Evolutionary conservation across 2,888 invertebrate genomes (phyloP).

Genomic region (Dynastes maya): DNA sequence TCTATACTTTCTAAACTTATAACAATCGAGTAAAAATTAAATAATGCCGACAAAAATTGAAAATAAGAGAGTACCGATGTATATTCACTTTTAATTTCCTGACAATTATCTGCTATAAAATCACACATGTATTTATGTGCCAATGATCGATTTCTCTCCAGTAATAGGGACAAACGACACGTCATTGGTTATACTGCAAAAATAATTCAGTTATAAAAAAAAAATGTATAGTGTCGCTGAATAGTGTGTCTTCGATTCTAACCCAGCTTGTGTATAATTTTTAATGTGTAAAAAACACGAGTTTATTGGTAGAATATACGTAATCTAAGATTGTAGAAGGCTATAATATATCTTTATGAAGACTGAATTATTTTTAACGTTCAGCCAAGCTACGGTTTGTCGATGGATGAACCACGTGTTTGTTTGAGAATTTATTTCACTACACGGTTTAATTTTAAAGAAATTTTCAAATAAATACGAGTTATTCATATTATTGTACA

Average conservation of each 20-base stretch:
- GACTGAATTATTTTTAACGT: constrained; percentile 22
- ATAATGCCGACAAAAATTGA: too few species aligned
- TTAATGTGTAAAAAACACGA: too few species aligned
- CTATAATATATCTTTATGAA: too few species aligned
- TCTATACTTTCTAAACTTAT: too few species aligned
- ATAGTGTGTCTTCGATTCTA: background rate
- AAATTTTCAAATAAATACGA: constrained; percentile 5
- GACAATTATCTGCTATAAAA: background rate
- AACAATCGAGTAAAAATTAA: too few species aligned
- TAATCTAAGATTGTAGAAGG: background rate
- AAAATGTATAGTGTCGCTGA: background rate
- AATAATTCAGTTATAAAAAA: constrained; percentile 1
- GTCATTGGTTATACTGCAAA: constrained; percentile 5
- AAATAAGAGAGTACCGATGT: background rate
- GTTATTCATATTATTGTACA: constrained; percentile 36
- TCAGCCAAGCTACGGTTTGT: background rate
- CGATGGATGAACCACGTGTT: background rate
- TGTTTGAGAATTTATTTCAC: background rate
- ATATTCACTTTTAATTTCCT: background rate
- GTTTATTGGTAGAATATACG: too few species aligned
- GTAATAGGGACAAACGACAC: background rate
- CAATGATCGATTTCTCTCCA: constrained; percentile 6
- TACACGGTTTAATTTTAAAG: background rate
- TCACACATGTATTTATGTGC: constrained; percentile 24
- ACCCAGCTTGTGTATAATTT: too few species aligned